phyloP scores from a whole-genome alignment of 1,140 invertebrate species.

The Ridgeia piscesae region DNA sequence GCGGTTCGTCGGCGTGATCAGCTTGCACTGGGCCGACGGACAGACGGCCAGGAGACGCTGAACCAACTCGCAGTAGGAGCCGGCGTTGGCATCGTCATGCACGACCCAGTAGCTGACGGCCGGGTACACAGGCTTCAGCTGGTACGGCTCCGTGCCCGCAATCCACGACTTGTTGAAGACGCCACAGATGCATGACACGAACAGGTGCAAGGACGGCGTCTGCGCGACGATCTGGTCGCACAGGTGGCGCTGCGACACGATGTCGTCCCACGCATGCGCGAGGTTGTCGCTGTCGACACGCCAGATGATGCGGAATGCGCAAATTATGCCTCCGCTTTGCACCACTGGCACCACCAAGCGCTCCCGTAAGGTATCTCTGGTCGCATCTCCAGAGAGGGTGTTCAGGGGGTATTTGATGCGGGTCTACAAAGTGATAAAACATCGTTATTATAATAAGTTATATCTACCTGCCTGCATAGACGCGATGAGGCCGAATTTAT shows the following conservation, averaged over 20 bases:
- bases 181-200: not conserved
- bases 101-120: not conserved
- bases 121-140: not conserved
- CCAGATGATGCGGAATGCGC: conserved; percentile 13
- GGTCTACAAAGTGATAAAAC: not conserved
- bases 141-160: not conserved
- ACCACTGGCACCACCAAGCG: not conserved
- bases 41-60: not conserved
- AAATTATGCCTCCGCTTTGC: not conserved
- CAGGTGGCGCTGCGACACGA: not conserved
- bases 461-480: too few species aligned
- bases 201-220: not conserved
- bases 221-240: not conserved
- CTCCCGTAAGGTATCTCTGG: not conserved
- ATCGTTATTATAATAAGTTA: not conserved
- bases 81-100: not conserved
- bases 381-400: not conserved
- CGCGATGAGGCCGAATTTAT: too few species aligned
- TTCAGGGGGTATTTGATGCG: not conserved
- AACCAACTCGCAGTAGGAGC: not conserved
- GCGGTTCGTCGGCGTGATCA: not conserved
- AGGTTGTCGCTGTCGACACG: not conserved
- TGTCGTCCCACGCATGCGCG: not conserved
- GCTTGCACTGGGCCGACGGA: not conserved
- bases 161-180: not conserved